These are phyloP conservation scores for Macropis europaea DNA, from an alignment of 2,888 invertebrate species.

Conservation along the genomic window DNA sequence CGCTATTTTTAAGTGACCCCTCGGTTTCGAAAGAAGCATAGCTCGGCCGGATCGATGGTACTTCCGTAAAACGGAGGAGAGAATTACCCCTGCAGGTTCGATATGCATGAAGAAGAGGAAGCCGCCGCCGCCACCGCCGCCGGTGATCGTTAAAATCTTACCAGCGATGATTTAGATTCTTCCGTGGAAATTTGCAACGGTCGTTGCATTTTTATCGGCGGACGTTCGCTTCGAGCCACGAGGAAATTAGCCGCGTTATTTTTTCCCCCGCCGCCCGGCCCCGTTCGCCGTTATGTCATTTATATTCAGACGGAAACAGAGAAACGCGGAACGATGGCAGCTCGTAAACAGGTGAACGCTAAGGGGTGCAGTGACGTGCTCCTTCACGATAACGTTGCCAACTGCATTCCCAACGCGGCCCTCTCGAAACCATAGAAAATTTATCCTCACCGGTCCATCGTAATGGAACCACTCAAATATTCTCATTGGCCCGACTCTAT, in stretches of 20 bases:
- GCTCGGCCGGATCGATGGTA: slow-evolving; percentile 15
- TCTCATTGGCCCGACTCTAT: not conserved
- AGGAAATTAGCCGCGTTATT: slow-evolving; percentile 24
- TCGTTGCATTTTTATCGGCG: not conserved
- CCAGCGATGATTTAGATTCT: not conserved
- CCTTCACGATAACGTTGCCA: not conserved
- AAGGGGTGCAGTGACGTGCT: not conserved
- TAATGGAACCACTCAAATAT: not conserved
- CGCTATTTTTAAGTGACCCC: slow-evolving; percentile 19
- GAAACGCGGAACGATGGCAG: not conserved
- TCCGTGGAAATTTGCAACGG: not conserved
- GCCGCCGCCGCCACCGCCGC: no score
- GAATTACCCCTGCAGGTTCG: not conserved
- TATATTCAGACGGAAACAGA: not conserved
- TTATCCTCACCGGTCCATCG: not conserved
- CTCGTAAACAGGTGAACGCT: not conserved
- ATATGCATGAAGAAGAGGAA: not conserved
- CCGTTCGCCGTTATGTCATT: no score
- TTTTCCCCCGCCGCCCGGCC: no score
- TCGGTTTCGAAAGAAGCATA: not conserved
- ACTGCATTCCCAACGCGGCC: not conserved
- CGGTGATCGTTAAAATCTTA: slow-evolving; percentile 10
- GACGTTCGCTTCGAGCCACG: not conserved
- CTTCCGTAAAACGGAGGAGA: not conserved
- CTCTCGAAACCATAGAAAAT: not conserved